Evolutionary conservation across 2,888 invertebrate species (phyloP), one percentile per base, ranked within the genome.

Genomic region (Rhagium mordax): DNA sequence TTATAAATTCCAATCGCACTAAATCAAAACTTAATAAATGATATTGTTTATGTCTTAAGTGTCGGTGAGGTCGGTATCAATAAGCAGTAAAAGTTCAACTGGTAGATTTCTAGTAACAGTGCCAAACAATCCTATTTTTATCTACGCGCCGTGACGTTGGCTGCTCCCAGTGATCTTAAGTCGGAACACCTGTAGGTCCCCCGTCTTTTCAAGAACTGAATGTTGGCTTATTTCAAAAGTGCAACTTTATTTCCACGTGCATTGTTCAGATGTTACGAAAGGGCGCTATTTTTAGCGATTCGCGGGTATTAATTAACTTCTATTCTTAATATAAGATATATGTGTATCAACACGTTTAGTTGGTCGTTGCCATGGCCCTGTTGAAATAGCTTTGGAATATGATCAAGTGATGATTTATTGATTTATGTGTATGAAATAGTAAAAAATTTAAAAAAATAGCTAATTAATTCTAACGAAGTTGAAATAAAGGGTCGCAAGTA

Each of bases 101-200:
- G 85, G 83, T 83, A 82, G 80, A 76, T 81, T 82, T 83, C 79
- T 75, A 77, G 76, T 78, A 79, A 80, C 81, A 61, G 81, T 85
- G 85, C 85, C 85, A 85, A 85, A 85, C 84, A 84, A 83, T 84
- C 84, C 85, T 85, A 85, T 85, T 85, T 85, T 85, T 85, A 85
- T 81, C 83, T 70, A 72, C 73, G 74, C 72, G 72, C 74, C 72
- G 79, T 85, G 85, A 84, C 85, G 85, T 80, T 79, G 74, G 79
- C 65, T 29, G 20, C 71, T 68, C 66, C 71, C 72, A 64, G 65
- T 76, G 64, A 59, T 53, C 64, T 70, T 59, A 64, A 66, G 70
- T 55, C 41, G 69, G 61, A 66, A 74, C 76, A 76, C 76, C 76
- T 76, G 76, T 76, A 74, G 51, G 64, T 62, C 49, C 47, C 61